A percentile compares a stretch with the other conserved stretches of the same genome.
Conservation (phyloP, 2,797 vertebrate genomes). For the Bradypodion pumilum region DNA sequence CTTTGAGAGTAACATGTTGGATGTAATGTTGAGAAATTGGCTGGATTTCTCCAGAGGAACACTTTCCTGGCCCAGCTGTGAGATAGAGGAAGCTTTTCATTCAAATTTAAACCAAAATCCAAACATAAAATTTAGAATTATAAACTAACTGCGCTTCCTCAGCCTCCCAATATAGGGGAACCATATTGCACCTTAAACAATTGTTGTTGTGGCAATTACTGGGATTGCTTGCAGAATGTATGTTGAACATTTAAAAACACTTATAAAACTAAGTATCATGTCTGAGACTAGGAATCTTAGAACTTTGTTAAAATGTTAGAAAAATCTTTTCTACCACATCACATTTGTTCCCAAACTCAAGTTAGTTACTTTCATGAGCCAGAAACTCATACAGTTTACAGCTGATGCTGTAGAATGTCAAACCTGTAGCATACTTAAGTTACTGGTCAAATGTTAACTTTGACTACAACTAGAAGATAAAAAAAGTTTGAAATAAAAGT, state of each 20-base stretch:
- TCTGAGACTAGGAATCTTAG: neutral
- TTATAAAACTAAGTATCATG: neutral
- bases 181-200: neutral
- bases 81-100: neutral
- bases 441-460: neutral
- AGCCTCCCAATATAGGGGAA: neutral
- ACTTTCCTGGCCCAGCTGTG: neutral
- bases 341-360: neutral
- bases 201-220: too few relatives aligned
- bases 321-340: neutral
- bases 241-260: neutral
- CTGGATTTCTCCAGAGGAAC: too few relatives aligned
- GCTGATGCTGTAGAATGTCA: neutral
- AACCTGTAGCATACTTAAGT: neutral
- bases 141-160: neutral
- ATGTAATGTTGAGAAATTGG: too few relatives aligned
- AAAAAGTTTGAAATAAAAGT: too few relatives aligned
- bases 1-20: too few relatives aligned
- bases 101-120: neutral
- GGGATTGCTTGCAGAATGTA: neutral
- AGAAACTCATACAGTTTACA: neutral
- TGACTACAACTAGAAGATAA: too few relatives aligned
- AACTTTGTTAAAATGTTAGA: neutral
- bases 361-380: neutral
- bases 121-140: neutral